Percentiles rank a stretch among this genome's conserved stretches.
These are phyloP conservation scores for Ictalurus punctatus DNA, from an alignment of 2,113 vertebrate genomes.

Conservation along the genomic window DNA sequence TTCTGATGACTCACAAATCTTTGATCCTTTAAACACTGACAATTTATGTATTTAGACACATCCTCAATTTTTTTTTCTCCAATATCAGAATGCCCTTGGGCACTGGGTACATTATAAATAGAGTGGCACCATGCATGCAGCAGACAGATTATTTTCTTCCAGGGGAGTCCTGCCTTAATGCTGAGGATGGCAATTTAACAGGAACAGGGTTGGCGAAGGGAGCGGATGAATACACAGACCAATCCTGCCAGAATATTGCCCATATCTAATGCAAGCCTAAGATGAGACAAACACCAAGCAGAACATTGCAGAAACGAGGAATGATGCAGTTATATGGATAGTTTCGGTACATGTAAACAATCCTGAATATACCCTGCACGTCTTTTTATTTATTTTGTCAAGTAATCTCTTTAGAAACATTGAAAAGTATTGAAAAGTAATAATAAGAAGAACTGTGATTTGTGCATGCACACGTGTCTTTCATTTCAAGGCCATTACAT, in stretches of 20 bases:
- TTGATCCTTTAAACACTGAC: not conserved
- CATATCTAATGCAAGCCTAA: not conserved
- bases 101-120: constrained; percentile 21
- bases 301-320: not conserved
- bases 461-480: not conserved
- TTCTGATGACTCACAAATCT: not conserved
- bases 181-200: constrained; percentile 20
- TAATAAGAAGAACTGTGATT: not conserved
- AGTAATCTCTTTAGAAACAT: not conserved
- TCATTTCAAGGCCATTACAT: not conserved
- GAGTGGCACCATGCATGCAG: constrained; percentile 17
- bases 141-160: constrained; percentile 27
- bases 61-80: not conserved
- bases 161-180: constrained; percentile 23
- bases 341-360: not conserved
- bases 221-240: not conserved
- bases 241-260: not conserved
- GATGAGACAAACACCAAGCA: not conserved
- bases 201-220: constrained; percentile 4
- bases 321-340: not conserved
- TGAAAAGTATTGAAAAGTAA: not conserved
- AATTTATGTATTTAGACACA: not conserved
- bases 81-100: constrained; percentile 25
- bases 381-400: not conserved
- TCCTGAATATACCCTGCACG: not conserved